Evolutionary conservation across 2,797 vertebrate genomes (phyloP).

Genomic region (Falco berigora): DNA sequence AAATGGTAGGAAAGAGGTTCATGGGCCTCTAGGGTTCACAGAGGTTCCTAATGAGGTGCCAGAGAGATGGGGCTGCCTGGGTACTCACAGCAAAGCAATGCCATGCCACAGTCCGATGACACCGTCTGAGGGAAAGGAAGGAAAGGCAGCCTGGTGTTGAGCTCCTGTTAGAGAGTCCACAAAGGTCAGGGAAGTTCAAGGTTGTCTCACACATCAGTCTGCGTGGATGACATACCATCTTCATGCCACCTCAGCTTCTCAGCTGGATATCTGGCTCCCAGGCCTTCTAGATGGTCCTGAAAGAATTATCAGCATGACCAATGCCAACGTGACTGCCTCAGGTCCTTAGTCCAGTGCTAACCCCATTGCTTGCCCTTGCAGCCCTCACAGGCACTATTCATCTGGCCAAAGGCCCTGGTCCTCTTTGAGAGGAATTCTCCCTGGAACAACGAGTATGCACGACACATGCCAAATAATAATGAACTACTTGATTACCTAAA

Average conservation of each 20-base stretch:
- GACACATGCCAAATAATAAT: background rate
- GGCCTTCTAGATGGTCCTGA: background rate
- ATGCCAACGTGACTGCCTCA: background rate
- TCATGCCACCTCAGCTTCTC: background rate
- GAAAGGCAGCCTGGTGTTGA: background rate
- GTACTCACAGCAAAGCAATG: background rate
- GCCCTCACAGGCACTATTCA: background rate
- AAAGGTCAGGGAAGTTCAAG: background rate
- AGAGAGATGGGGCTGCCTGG: background rate
- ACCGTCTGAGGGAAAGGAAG: background rate
- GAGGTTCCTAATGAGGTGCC: background rate
- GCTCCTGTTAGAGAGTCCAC: background rate
- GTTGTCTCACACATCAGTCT: background rate
- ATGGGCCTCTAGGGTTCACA: background rate
- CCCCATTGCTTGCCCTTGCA: background rate
- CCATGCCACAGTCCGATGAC: background rate
- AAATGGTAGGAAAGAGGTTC: background rate
- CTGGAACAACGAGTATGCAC: background rate
- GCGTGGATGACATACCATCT: background rate
- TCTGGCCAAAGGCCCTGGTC: background rate
- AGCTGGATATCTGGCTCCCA: background rate
- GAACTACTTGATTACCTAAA: conserved; percentile 1
- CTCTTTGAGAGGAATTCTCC: background rate
- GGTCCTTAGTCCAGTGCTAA: background rate
- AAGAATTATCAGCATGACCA: background rate